phyloP scores from a whole-genome alignment of 2,888 invertebrate genomes.

The Heliconius ismenius region DNA sequence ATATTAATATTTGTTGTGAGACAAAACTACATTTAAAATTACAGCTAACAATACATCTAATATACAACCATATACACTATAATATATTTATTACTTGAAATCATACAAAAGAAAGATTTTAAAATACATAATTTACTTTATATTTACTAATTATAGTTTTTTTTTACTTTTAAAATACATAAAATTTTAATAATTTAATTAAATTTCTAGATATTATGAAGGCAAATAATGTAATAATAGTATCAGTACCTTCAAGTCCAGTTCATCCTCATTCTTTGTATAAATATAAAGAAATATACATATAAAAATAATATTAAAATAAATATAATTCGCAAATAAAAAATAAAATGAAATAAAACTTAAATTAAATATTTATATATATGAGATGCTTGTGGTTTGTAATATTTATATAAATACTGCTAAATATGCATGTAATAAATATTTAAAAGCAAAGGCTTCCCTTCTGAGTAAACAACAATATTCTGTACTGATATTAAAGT shows the following conservation, averaged over 20 bases:
- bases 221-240: not conserved
- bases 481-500: not conserved
- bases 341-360: not conserved
- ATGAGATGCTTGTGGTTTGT: constrained; percentile 44
- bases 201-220: not conserved
- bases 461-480: not conserved
- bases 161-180: not conserved
- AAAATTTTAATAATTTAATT: not conserved
- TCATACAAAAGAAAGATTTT: not conserved
- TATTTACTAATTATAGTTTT: not conserved
- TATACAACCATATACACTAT: not conserved
- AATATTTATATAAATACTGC: not conserved
- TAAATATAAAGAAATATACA: constrained; percentile 11
- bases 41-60: too few species aligned
- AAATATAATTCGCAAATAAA: constrained; percentile 13
- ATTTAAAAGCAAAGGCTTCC: constrained; percentile 1
- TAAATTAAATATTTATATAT: constrained; percentile 21
- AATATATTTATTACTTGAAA: not conserved
- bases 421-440: not conserved
- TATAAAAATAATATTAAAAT: not conserved
- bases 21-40: too few species aligned
- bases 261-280: constrained; percentile 4
- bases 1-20: too few species aligned
- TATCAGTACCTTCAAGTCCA: constrained; percentile 8
- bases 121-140: not conserved